These are phyloP conservation scores for Apis dorsata DNA, from an alignment of 1,140 invertebrate genomes.

Conservation along the genomic window DNA sequence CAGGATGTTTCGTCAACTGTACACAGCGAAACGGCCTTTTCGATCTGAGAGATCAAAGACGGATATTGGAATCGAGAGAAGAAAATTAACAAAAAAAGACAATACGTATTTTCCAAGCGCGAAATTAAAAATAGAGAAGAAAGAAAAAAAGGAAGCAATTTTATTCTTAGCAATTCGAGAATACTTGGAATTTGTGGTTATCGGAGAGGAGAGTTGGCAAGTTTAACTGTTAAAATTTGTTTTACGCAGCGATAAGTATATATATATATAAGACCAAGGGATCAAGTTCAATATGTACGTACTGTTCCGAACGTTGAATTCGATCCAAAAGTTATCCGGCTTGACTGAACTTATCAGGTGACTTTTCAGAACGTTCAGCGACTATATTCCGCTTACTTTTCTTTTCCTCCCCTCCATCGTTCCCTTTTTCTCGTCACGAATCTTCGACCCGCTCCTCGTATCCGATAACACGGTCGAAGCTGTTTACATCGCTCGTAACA, in stretches of 20 bases:
- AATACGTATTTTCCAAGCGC: not conserved
- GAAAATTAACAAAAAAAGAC: too few relatives aligned
- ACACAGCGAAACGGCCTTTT: slow-evolving; percentile 6
- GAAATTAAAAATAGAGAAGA: not conserved
- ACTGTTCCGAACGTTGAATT: too few relatives aligned
- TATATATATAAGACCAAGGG: too few relatives aligned
- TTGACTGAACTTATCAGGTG: not conserved
- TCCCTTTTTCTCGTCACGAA: slow-evolving; percentile 1
- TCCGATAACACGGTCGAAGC: slow-evolving; percentile 42
- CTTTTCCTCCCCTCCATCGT: not conserved
- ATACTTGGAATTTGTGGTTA: not conserved
- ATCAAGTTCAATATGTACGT: too few relatives aligned
- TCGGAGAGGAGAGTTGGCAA: not conserved
- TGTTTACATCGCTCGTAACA: slow-evolving; percentile 60
- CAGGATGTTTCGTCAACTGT: slow-evolving; percentile 41
- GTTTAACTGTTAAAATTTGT: not conserved
- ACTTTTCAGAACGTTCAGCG: not conserved
- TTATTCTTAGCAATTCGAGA: not conserved
- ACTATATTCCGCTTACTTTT: not conserved
- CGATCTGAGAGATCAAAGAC: not conserved
- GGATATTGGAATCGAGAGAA: not conserved
- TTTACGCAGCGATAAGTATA: too few relatives aligned
- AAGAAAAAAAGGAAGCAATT: not conserved
- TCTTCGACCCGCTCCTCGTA: not conserved
- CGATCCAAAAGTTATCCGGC: too few relatives aligned